Evolutionary conservation across 1,140 invertebrate species (phyloP), one percentile per base, ranked within the genome.

Genomic region (Dendrolimus kikuchii): DNA sequence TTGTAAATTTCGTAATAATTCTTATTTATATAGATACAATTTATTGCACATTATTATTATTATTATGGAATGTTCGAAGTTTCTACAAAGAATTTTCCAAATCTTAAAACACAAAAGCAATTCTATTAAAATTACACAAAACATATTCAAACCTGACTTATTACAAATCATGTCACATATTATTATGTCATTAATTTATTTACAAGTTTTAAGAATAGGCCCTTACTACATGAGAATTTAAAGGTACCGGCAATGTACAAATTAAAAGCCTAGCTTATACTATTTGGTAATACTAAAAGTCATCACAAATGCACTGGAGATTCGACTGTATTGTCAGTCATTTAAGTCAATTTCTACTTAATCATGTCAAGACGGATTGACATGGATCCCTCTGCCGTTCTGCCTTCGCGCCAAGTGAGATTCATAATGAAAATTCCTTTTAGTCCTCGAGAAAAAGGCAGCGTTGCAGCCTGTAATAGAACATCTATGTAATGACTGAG

Each of bases 371-470:
- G 78, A 71, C 6, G 68, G 53, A 46, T 60, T 77, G 7, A 66
- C 46, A 7, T 75, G 70, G 4, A 71, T 51, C n/a, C 66, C 51
- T 60, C 74, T 71, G 8, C 71, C 74, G 44, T 78, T 81, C 39
- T 77, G 73, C 46, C 83, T 75, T 62, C 85, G 79, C 9, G 74
- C 66, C 53, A 88, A 70, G 55, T 90, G 88, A 53, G 89, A 88
- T 64, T 92, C 91, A 45, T 89, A 89, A 77, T 93, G 93, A 36
- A 89, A 74, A 68, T 93, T 93, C 52, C 93, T 88, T 66, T 91
- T 92, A 63, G 91, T 92, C 60, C 90, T 81, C 6, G 92, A 92
- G 48, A 91, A 90, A 81, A 94, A 94, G n/a, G 92, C 90, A 69
- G 92, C 91, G 36, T 88, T 89, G 77, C 93, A 94, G 7, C 92